Conservation (phyloP, 2,797 vertebrate genomes). For the Rhabdophis nuchalis region DNA sequence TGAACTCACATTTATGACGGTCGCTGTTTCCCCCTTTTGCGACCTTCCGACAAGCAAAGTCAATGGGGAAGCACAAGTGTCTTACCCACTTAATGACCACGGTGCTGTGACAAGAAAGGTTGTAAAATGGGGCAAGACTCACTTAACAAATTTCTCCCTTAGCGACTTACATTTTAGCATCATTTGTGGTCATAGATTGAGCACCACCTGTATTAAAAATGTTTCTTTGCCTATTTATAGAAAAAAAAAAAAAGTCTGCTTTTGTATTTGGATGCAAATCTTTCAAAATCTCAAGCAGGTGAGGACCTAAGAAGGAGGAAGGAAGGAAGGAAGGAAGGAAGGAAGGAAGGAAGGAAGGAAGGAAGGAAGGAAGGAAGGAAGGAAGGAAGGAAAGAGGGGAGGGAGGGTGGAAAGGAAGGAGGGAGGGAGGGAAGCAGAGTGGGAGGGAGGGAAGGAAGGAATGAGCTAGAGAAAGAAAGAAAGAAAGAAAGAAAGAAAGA, state of each 20-base stretch:
- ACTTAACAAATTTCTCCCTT: not conserved
- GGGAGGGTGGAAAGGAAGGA: accelerated
- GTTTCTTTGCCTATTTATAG: not conserved
- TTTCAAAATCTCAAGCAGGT: not conserved
- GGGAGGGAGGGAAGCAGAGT: accelerated
- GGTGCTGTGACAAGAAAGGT: not conserved
- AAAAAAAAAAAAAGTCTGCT: not conserved
- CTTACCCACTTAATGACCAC: not conserved
- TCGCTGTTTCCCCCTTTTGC: not conserved
- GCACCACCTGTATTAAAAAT: not conserved
- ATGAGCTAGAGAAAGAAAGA: too few relatives aligned
- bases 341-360: too few relatives aligned
- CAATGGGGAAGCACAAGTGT: not conserved
- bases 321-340: accelerated
- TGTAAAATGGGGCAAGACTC: not conserved
- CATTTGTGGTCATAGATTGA: not conserved
- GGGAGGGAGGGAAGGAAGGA: accelerated
- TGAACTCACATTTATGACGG: not conserved
- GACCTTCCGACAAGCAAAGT: not conserved
- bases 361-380: too few relatives aligned
- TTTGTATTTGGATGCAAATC: not conserved
- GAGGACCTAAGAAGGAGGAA: not conserved
- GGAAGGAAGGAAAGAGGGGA: too few relatives aligned
- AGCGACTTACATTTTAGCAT: not conserved
- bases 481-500: too few relatives aligned